A percentile compares a stretch with the other conserved stretches of the same genome.
These are phyloP conservation scores for Didymodactylos carnosus DNA, from an alignment of 2,888 invertebrate genomes.

Conservation along the genomic window DNA sequence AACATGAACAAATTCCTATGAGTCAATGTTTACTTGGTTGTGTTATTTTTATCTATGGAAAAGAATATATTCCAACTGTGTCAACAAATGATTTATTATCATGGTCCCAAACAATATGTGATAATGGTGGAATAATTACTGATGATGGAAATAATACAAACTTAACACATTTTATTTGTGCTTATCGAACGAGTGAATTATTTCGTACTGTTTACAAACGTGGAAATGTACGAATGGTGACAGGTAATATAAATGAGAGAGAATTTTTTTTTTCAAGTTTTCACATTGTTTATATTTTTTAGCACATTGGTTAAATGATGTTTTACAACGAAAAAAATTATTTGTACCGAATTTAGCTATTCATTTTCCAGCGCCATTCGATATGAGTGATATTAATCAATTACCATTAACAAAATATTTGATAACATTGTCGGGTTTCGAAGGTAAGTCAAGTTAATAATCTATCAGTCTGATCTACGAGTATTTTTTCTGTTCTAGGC, in stretches of 20 bases:
- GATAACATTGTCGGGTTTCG: slow-evolving; percentile 54
- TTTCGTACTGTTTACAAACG: slow-evolving; percentile 52
- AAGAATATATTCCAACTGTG: background rate
- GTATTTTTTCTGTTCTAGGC: background rate
- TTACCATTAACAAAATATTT: slow-evolving; percentile 1
- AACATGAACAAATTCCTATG: slow-evolving; percentile 59
- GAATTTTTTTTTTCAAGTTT: background rate
- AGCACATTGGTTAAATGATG: slow-evolving; percentile 73
- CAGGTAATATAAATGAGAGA: background rate
- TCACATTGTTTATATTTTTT: slow-evolving; percentile 30
- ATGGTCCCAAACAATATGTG: slow-evolving; percentile 43
- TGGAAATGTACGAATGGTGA: background rate
- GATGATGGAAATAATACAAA: slow-evolving; percentile 60
- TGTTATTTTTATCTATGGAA: slow-evolving; percentile 50
- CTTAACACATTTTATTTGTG: slow-evolving; percentile 75
- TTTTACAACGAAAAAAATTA: slow-evolving; percentile 61
- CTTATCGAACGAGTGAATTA: slow-evolving; percentile 68
- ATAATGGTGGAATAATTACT: slow-evolving; percentile 61
- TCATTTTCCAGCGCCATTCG: slow-evolving; percentile 52
- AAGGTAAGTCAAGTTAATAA: slow-evolving; percentile 55
- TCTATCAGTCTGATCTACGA: too few relatives aligned
- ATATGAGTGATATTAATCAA: slow-evolving; percentile 15
- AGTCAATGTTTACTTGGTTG: slow-evolving; percentile 76
- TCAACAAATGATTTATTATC: background rate
- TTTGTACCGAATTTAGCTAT: slow-evolving; percentile 77